These are phyloP conservation scores for Aethina tumida DNA, from an alignment of 1,140 invertebrate genomes.

Conservation along the genomic window DNA sequence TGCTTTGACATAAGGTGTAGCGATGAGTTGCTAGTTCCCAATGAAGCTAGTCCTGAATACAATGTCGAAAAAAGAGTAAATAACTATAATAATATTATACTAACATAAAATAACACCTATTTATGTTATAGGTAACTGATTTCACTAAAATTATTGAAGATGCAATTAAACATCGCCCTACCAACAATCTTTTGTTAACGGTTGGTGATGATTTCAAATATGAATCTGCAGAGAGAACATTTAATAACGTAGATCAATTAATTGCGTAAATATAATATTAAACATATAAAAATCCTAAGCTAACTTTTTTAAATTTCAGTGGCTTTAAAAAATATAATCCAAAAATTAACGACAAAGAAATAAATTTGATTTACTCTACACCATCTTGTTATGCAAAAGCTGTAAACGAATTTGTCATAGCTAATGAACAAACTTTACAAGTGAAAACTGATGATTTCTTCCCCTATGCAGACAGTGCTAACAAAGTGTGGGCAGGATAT, in stretches of 20 bases:
- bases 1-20: conserved; percentile 62
- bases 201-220: conserved; percentile 36
- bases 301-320: too few relatives aligned
- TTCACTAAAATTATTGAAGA: conserved; percentile 32
- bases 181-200: conserved; percentile 27
- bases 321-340: conserved; percentile 50
- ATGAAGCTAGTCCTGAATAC: conserved; percentile 38
- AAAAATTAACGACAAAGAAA: conserved; percentile 38
- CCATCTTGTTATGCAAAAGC: conserved; percentile 66
- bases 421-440: conserved; percentile 46
- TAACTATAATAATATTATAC: too few relatives aligned
- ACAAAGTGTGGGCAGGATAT: conserved; percentile 77
- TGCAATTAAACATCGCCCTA: conserved; percentile 18
- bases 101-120: too few relatives aligned
- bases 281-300: too few relatives aligned
- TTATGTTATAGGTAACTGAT: too few relatives aligned
- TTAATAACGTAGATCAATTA: conserved; percentile 61
- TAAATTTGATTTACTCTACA: conserved; percentile 68
- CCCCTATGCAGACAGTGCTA: conserved; percentile 59
- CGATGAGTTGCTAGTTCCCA: conserved; percentile 53
- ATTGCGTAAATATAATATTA: conserved; percentile 44
- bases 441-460: conserved; percentile 61
- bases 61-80: conserved; percentile 40
- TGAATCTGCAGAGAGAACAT: conserved; percentile 50
- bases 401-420: conserved; percentile 42